Evolutionary conservation across 2,797 vertebrate genomes (phyloP).

Genomic region (Smutsia gigantea): DNA sequence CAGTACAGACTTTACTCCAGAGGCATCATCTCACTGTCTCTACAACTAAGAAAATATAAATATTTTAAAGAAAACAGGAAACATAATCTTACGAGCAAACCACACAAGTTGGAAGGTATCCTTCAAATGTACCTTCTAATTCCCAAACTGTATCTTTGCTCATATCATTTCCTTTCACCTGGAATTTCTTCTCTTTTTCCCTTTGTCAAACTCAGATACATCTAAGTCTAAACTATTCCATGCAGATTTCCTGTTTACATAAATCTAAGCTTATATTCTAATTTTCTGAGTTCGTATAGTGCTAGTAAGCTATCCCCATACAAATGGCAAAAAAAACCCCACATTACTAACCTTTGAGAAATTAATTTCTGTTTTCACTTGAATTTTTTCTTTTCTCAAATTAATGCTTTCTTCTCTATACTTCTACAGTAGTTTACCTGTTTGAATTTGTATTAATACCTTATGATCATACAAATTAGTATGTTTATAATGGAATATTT

Average conservation of each 20-base stretch:
- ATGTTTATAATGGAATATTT: background rate
- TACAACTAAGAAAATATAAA: background rate
- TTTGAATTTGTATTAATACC: background rate
- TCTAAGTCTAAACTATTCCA: background rate
- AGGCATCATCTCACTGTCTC: background rate
- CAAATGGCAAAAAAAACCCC: background rate
- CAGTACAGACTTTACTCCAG: background rate
- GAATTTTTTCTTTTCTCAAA: background rate
- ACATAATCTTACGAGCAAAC: background rate
- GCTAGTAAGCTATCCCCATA: background rate
- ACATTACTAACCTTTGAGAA: background rate
- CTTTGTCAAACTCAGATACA: background rate
- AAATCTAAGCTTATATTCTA: background rate
- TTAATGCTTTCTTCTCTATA: background rate
- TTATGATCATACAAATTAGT: background rate
- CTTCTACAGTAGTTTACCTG: background rate
- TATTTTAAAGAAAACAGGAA: constrained; percentile 26
- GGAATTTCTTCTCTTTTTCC: background rate
- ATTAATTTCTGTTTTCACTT: background rate
- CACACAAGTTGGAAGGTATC: background rate
- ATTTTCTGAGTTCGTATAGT: background rate
- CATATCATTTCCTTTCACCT: background rate
- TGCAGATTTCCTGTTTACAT: constrained; percentile 9
- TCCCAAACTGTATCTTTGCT: background rate
- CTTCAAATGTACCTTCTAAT: background rate